A percentile compares a stretch with the other conserved stretches of the same genome.
phyloP scores from a whole-genome alignment of 2,797 vertebrate species.

The Poeciliopsis infans region DNA sequence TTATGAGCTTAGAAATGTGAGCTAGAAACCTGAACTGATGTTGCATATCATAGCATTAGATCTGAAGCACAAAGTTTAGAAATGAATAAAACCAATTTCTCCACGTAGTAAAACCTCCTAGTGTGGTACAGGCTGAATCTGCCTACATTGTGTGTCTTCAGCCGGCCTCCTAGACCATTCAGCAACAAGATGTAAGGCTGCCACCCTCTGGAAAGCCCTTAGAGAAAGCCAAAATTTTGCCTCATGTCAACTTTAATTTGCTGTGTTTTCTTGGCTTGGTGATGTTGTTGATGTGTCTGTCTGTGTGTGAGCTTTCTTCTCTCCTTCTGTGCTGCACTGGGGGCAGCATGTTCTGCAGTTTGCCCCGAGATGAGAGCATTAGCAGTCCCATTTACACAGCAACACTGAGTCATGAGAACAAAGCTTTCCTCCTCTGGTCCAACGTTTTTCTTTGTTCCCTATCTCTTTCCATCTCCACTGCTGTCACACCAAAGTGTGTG shows the following conservation, averaged over 20 bases:
- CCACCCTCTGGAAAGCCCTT: constrained; percentile 55
- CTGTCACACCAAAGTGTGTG: constrained; percentile 44
- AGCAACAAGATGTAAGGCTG: constrained; percentile 56
- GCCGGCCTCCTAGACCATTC: constrained; percentile 32
- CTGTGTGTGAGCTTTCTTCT: constrained; percentile 16
- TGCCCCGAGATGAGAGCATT: constrained; percentile 62
- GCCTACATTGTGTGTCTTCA: constrained; percentile 17
- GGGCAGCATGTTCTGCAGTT: constrained; percentile 60
- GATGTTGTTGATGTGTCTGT: constrained; percentile 56
- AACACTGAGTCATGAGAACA: constrained; percentile 69
- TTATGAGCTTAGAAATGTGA: constrained; percentile 4
- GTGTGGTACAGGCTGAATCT: constrained; percentile 27
- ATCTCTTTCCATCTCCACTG: constrained; percentile 43
- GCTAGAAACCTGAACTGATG: neutral
- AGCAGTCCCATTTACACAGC: constrained; percentile 59
- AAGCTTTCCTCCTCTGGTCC: constrained; percentile 47
- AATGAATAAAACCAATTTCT: constrained; percentile 17
- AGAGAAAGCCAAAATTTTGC: constrained; percentile 57
- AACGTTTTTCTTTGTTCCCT: constrained; percentile 29
- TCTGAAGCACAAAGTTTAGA: neutral
- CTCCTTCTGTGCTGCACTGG: constrained; percentile 31
- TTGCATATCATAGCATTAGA: constrained; percentile 11
- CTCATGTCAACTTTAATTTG: constrained; percentile 62
- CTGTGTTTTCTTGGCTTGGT: constrained; percentile 46
- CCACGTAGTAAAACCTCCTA: constrained; percentile 2